Base-by-base conservation (phyloP, 2,113 vertebrate species). In the Choloepus hoffmanni region DNA sequence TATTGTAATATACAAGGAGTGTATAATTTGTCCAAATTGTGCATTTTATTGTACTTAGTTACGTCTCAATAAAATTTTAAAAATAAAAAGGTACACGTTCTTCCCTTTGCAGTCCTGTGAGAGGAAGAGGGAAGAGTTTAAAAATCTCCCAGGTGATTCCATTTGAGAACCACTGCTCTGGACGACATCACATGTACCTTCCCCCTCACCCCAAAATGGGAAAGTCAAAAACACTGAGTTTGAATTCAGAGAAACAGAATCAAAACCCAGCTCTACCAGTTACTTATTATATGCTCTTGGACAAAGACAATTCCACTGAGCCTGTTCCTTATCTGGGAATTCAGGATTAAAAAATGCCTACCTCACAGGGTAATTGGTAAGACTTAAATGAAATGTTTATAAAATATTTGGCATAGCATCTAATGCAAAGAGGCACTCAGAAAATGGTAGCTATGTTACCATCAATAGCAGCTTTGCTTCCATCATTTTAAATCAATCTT, bases 401-500 rank as follows among this genome's bases (percentile, higher is more conserved):
- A 62, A 95, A 94, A 70, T 77, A 77, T 45, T 0, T 68, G 30
- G 21, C 50, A 62, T 4, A 73, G 26, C n/a, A 13, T 79, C 48
- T 90, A 90, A 90, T 19, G 92, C 67, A 83, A 65, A 23, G 33
- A 90, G 88, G 30, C 8, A 53, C 53, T 89, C 68, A 83, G 45
- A 89, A 89, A 82, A 43, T 43, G 50, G 26, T 85, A 53, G 28
- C 36, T 85, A 74, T 15, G 6, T 40, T 85, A 67, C 36, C 23
- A 92, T 82, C 5, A 77, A 63, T 83, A 90, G 36, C 11, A 67
- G 82, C 77, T 85, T 92, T 16, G 18, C 81, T 96, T 70, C 77
- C 77, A 90, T 33, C 72, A 84, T 55, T 88, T 85, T 93, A 88
- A 95, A 95, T 8, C 48, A 55, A 85, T 85, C 53, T 83, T 95